Base-by-base conservation (phyloP, 2,888 invertebrate species). In the Ferrisia virgata region DNA sequence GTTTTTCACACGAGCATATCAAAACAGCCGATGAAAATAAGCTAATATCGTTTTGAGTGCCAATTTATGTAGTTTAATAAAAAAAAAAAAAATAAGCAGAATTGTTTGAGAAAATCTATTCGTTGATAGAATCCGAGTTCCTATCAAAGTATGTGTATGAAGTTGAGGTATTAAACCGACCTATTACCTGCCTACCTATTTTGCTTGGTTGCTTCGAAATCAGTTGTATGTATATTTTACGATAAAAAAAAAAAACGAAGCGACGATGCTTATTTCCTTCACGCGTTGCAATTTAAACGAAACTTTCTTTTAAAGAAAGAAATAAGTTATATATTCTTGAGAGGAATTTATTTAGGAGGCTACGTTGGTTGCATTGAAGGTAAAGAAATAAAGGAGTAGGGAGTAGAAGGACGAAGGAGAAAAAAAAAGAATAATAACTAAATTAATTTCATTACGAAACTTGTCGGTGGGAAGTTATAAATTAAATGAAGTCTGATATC, bases 381-480 rank as follows among this genome's bases (percentile, higher is more conserved):
- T n/a, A 76, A 78, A n/a, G n/a, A n/a, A 6, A 72, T 22, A 39
- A 78, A 78, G 78, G 18, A 36, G 78, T 8, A 11, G 28, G 3
- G n/a, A n/a, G 31, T 31, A 18, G 53, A 80, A 13, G 4, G 40
- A 13, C 15, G 47, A 79, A 28, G 79, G 15, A 13, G 79, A 18
- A 13, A 43, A 15, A 80, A 53, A 80, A 80, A 80, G 80, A 80
- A 80, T 43, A 53, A 80, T 80, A 80, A 47, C 80, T 80, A 80
- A 80, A 80, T 80, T 80, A 80, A 80, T 80, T 80, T 80, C 33
- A 53, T 80, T 80, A 47, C 47, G 53, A 80, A 80, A 80, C 47
- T 47, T 43, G 80, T 80, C 53, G 80, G 64, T 64, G 64, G 80
- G 80, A 80, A 80, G 80, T 80, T 80, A 80, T 80, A 80, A 80